phyloP scores from a whole-genome alignment of 2,888 invertebrate genomes.

The Diachrysia chrysitis region DNA sequence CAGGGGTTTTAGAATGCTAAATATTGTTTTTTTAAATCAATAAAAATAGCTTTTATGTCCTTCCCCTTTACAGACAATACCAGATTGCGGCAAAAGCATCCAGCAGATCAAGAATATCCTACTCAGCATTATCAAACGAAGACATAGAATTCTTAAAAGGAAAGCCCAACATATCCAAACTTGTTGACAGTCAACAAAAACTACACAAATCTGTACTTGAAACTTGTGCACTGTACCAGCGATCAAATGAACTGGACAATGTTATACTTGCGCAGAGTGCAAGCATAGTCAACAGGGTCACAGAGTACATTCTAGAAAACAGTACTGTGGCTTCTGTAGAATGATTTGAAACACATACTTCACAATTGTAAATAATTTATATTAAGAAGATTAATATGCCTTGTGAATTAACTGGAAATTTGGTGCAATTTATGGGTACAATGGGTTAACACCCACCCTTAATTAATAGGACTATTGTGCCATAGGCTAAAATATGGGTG shows the following conservation, averaged over 20 bases:
- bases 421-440: conserved; percentile 7
- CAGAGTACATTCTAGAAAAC: conserved; percentile 79
- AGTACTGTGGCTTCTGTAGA: conserved; percentile 72
- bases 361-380: conserved; percentile 46
- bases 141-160: conserved; percentile 83
- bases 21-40: no score
- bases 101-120: conserved; percentile 75
- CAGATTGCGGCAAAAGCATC: conserved; percentile 74
- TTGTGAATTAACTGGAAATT: not conserved
- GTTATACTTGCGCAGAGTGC: conserved; percentile 73
- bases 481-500: not conserved
- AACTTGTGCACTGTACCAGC: conserved; percentile 69
- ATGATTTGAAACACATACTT: conserved; percentile 27
- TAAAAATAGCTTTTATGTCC: not conserved
- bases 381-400: conserved; percentile 9
- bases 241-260: conserved; percentile 74
- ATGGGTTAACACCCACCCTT: no score
- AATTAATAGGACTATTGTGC: not conserved
- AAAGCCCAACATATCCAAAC: conserved; percentile 78
- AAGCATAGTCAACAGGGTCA: conserved; percentile 72
- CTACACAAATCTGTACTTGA: conserved; percentile 76
- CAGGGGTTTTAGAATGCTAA: no score
- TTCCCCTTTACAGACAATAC: conserved; percentile 74
- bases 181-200: conserved; percentile 76
- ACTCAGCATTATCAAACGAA: conserved; percentile 78